Evolutionary conservation across 2,113 vertebrate genomes (phyloP), one percentile per base, ranked within the genome.

Genomic region (Pelusios castaneus): DNA sequence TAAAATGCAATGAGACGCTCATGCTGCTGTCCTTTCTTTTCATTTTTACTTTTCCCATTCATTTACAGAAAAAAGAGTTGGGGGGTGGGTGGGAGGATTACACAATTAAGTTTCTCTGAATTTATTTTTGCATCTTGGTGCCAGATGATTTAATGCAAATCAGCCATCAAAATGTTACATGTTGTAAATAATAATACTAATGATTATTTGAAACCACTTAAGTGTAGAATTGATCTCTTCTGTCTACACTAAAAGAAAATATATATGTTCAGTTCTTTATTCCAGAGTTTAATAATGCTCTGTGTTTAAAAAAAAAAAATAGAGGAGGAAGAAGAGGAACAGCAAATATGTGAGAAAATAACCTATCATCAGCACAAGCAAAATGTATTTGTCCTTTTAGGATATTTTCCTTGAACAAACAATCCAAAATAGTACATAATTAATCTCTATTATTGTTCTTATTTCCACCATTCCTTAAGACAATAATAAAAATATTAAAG

Each of bases 281-380:
- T 92, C 27, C n/a, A 80, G 88, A 80, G 34, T 60, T 90, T 91
- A 78, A 29, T 45, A 8, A 83, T 25, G 63, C n/a, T 70, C 25
- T 90, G 10, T 49, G 27, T 63, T 85, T 1, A 22, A 86, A 92
- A 54, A 92, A 84, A 54, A 9, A 81, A 82, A 81, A 87, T n/a
- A n/a, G n/a, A 22, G 75, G 22, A 76, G 88, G 67, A 41, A 19
- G 70, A 80, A 24, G 60, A 80, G 22, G 67, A 95, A 78, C 45
- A 84, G 82, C 54, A 87, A 96, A 78, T 80, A 91, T 47, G 38
- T 67, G 91, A 87, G 80, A 77, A 96, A 96, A 95, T 75, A 96
- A 87, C 78, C 9, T 78, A 47, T 82, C 78, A 84, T 67, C 77
- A 90, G 47, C 54, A 85, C 7, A 63, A 90, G 93, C 70, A 85